Conservation (phyloP, 2,797 vertebrate genomes). For the Phylloscopus collybita region DNA sequence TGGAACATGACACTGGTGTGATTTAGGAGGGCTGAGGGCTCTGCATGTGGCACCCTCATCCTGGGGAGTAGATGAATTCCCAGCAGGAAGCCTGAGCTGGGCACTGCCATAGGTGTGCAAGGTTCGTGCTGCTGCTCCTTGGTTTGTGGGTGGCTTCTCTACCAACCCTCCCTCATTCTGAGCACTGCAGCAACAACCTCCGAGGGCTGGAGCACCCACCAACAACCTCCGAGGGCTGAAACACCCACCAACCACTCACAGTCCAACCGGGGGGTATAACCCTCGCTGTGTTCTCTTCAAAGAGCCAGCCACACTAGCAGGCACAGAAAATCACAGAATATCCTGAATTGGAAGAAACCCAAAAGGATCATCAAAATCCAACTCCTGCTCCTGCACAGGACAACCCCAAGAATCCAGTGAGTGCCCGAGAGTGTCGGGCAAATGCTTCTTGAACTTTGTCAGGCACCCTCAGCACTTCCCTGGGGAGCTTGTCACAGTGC, state of each 20-base stretch:
- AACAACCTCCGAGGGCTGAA: neutral
- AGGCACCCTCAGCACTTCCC: too few relatives aligned
- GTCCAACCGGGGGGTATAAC: rapidly evolving
- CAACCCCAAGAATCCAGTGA: neutral
- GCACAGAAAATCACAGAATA: neutral
- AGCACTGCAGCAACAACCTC: neutral
- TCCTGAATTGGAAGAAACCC: neutral
- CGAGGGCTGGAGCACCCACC: too few relatives aligned
- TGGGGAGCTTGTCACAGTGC: neutral
- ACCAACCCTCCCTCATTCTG: rapidly evolving
- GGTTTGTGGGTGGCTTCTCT: neutral
- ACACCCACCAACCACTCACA: rapidly evolving
- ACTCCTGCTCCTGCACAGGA: neutral
- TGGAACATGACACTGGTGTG: neutral
- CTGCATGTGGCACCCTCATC: rapidly evolving
- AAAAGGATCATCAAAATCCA: neutral
- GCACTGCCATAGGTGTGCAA: neutral
- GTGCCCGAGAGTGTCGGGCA: neutral
- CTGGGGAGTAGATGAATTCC: rapidly evolving
- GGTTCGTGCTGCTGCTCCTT: neutral
- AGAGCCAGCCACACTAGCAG: too few relatives aligned
- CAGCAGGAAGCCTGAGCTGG: rapidly evolving
- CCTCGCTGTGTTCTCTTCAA: neutral
- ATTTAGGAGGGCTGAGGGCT: neutral
- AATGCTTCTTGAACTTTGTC: neutral